phyloP scores from a whole-genome alignment of 2,888 invertebrate genomes.

The Leptinotarsa haldemani region DNA sequence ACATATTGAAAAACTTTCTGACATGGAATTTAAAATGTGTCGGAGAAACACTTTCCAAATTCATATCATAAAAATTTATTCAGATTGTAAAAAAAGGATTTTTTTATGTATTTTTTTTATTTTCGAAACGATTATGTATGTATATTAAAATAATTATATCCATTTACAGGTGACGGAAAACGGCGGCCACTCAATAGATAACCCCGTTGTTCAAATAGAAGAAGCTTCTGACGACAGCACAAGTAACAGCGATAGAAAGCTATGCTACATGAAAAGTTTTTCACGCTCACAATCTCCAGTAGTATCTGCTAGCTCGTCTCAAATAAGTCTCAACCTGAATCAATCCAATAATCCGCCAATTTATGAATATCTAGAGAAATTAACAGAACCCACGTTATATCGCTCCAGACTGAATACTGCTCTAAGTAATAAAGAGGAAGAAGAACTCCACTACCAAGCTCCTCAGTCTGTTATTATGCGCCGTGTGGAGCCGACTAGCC shows the following conservation, averaged over 20 bases:
- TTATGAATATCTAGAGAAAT: slow-evolving; percentile 66
- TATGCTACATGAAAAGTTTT: slow-evolving; percentile 68
- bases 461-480: slow-evolving; percentile 58
- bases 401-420: slow-evolving; percentile 63
- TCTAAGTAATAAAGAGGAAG: slow-evolving; percentile 56
- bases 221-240: slow-evolving; percentile 65
- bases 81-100: no score
- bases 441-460: slow-evolving; percentile 55
- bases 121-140: no score
- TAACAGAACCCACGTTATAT: slow-evolving; percentile 66
- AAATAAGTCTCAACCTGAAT: slow-evolving; percentile 59
- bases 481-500: slow-evolving; percentile 58
- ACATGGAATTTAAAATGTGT: no score
- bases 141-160: no score
- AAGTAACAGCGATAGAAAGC: slow-evolving; percentile 64
- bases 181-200: slow-evolving; percentile 60
- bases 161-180: slow-evolving; percentile 47
- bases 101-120: no score
- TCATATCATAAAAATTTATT: no score
- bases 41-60: no score
- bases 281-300: slow-evolving; percentile 67
- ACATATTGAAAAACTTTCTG: no score
- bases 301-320: slow-evolving; percentile 67
- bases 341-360: slow-evolving; percentile 57
- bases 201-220: slow-evolving; percentile 66